Evolutionary conservation across 2,797 vertebrate genomes (phyloP), one percentile per base, ranked within the genome.

Genomic region (Malurus leucopterus): DNA sequence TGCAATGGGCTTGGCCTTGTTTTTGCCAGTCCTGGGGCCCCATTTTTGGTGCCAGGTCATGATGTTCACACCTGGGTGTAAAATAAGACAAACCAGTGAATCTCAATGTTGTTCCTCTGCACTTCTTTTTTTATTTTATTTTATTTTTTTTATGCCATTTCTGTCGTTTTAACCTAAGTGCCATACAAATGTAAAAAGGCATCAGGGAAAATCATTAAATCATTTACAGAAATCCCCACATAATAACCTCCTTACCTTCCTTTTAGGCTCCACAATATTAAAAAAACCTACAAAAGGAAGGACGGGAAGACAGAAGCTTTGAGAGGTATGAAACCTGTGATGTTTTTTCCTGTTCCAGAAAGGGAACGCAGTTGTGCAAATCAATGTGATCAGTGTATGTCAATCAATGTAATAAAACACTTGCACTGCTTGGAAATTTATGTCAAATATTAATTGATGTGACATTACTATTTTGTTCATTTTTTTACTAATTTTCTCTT

Each of bases 241-340:
- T 67, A 81, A 90, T 6, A 29, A 15, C 40, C 26, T 89, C 38
- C 30, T 91, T 67, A 6, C 44, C 44, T 93, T 80, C 72, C 49
- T 95, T 94, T 64, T 34, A 99, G 99, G 93, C 97, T 99, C 93
- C 96, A 78, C 93, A 98, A 98, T 95, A 96, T 99, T 95, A 97
- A 93, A 84, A 99, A 99, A 93, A 68, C 90, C 10, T 99, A 98
- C 91, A 98, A 97, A 81, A 97, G 94, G 89, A 98, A 97, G 86
- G 98, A 97, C 88, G 95, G 75, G 82, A 96, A 94, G 74, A 97
- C 98, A 90, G 98, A 99, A 94, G 98, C 98, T 68, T 95, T 99
- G 62, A 98, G 98, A 97, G 99, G 99, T 99, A 91, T 82, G 91
- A 77, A 75, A 75, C 26, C 22, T 51, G 50, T 53, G 36, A 12